A percentile compares a stretch with the other conserved stretches of the same genome.
phyloP scores from a whole-genome alignment of 2,888 invertebrate genomes.

The Acronicta psi region DNA sequence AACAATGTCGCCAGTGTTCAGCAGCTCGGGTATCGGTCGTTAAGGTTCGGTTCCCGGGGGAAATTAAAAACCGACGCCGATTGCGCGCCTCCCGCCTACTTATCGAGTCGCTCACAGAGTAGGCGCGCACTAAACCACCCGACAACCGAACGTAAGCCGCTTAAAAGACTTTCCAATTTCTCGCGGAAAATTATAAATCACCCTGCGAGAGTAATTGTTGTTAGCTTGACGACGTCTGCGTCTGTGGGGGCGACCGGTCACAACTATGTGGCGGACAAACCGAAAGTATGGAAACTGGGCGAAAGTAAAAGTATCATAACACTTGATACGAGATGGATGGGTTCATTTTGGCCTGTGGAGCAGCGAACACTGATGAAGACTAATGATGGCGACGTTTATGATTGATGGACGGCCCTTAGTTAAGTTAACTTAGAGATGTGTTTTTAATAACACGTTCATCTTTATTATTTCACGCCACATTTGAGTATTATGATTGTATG shows the following conservation, averaged over 20 bases:
- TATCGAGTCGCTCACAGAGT: conserved; percentile 55
- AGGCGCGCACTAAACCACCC: conserved; percentile 27
- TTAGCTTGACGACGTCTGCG: conserved; percentile 2
- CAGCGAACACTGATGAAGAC: conserved; percentile 48
- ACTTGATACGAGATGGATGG: conserved; percentile 36
- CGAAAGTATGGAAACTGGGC: neutral
- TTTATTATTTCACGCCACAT: neutral
- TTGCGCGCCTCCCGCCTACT: conserved; percentile 55
- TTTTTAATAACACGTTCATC: conserved; percentile 21
- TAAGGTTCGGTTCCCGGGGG: conserved; percentile 61
- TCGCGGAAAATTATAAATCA: conserved; percentile 44
- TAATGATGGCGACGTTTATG: conserved; percentile 44
- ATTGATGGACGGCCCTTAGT: conserved; percentile 37
- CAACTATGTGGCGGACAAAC: conserved; percentile 5
- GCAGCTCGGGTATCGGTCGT: conserved; percentile 48
- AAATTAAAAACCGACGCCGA: conserved; percentile 64
- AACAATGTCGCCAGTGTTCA: conserved; percentile 58
- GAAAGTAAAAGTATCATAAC: conserved; percentile 4
- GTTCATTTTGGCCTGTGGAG: conserved; percentile 31
- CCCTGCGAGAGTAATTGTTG: conserved; percentile 31
- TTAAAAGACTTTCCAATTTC: conserved; percentile 55
- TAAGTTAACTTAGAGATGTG: conserved; percentile 24
- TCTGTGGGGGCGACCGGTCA: neutral
- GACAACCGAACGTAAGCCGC: conserved; percentile 49
- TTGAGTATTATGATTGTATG: too few relatives aligned